These are phyloP conservation scores for Cerastis leucographa DNA, from an alignment of 2,888 invertebrate genomes.

Conservation along the genomic window DNA sequence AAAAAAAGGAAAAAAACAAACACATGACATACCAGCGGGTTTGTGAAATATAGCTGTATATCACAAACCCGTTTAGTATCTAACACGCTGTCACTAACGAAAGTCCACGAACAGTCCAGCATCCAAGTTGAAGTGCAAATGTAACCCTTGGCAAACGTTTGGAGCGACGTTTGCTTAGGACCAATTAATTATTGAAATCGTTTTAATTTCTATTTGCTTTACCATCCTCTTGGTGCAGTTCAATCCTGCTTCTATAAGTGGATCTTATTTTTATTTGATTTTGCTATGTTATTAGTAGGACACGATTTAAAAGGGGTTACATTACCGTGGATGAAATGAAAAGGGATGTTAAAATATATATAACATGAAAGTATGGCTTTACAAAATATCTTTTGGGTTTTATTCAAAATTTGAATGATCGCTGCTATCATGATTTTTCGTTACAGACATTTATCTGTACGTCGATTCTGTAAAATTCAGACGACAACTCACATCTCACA, in stretches of 20 bases:
- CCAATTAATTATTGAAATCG: slow-evolving; percentile 71
- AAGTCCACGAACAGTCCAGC: slow-evolving; percentile 38
- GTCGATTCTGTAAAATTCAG: too few species aligned
- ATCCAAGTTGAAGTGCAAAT: slow-evolving; percentile 69
- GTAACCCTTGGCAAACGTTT: slow-evolving; percentile 67
- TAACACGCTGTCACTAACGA: slow-evolving; percentile 33
- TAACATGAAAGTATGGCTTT: background rate
- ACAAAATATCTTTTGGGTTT: background rate
- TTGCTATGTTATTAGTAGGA: slow-evolving; percentile 9
- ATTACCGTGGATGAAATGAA: too few species aligned
- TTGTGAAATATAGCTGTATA: too few species aligned
- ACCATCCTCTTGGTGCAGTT: slow-evolving; percentile 45
- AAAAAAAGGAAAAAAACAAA: too few species aligned
- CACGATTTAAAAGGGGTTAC: background rate
- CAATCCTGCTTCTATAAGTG: slow-evolving; percentile 15
- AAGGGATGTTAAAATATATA: background rate
- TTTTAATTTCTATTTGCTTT: slow-evolving; percentile 63
- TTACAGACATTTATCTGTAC: background rate
- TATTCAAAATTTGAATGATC: background rate
- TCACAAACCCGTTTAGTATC: background rate
- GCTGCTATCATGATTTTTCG: background rate
- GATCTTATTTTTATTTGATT: slow-evolving; percentile 39
- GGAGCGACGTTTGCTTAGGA: slow-evolving; percentile 68
- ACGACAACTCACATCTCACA: too few species aligned
- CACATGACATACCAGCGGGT: too few species aligned